These are phyloP conservation scores for Zeugodacus cucurbitae DNA, from an alignment of 1,140 invertebrate genomes.

Conservation along the genomic window DNA sequence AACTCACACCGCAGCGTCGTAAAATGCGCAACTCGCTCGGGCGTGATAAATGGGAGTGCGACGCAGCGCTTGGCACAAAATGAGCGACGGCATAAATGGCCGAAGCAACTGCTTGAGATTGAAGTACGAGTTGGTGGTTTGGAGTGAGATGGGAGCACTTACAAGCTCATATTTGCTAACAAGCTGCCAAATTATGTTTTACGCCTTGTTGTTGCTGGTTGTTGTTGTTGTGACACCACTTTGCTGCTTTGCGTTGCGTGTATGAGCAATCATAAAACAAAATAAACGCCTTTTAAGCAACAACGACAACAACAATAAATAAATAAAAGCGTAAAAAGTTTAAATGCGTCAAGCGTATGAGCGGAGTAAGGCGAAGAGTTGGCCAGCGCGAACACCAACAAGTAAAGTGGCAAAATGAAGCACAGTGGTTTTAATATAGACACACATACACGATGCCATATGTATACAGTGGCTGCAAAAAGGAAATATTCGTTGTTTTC, in stretches of 20 bases:
- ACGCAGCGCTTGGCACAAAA: neutral
- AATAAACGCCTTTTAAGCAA: conserved; percentile 10
- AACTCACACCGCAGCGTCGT: neutral
- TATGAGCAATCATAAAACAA: conserved; percentile 1
- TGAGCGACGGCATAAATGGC: neutral
- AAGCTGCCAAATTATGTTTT: neutral
- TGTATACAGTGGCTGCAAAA: no score
- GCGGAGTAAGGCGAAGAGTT: neutral
- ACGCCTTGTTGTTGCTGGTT: neutral
- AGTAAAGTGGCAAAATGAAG: neutral
- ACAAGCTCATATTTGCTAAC: neutral
- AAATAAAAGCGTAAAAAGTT: conserved; percentile 11
- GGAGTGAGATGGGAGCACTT: neutral
- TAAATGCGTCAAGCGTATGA: neutral
- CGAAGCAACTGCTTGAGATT: no score
- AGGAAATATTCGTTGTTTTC: no score
- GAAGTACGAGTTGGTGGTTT: neutral
- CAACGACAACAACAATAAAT: neutral
- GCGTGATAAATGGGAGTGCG: conserved; percentile 18
- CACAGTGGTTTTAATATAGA: neutral
- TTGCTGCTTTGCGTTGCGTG: neutral
- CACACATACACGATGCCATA: neutral
- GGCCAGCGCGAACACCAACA: neutral
- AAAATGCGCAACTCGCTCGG: conserved; percentile 19
- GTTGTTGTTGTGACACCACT: neutral